These are phyloP conservation scores for Cydia fagiglandana DNA, from an alignment of 1,140 invertebrate species.

Conservation along the genomic window DNA sequence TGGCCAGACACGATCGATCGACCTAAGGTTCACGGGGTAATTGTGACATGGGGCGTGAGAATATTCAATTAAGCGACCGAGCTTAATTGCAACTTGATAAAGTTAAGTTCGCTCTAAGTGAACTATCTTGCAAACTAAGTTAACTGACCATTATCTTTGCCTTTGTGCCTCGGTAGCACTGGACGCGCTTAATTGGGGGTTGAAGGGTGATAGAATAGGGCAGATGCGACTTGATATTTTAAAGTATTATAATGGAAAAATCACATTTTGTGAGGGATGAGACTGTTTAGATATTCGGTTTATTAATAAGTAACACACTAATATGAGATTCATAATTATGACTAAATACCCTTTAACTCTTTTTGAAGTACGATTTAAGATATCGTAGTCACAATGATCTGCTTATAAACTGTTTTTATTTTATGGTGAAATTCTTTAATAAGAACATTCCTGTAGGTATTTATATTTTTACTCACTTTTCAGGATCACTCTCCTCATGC, in stretches of 20 bases:
- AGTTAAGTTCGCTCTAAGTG: conserved; percentile 74
- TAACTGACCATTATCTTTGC: conserved; percentile 77
- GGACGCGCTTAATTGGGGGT: conserved; percentile 68
- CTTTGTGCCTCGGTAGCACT: conserved; percentile 70
- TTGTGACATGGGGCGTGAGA: conserved; percentile 73
- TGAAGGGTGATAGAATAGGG: conserved; percentile 37
- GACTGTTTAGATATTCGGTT: not conserved
- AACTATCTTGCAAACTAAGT: conserved; percentile 77
- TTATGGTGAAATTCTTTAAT: too few species aligned
- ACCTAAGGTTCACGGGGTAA: conserved; percentile 67
- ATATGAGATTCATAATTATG: too few species aligned
- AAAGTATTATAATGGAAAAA: not conserved
- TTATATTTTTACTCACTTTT: too few species aligned
- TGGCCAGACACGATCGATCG: conserved; percentile 53
- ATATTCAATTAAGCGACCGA: conserved; percentile 72
- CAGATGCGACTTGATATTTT: conserved; percentile 43
- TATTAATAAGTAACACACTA: not conserved
- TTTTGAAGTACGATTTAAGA: too few species aligned
- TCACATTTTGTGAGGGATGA: not conserved
- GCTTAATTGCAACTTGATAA: conserved; percentile 78
- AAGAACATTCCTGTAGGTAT: too few species aligned
- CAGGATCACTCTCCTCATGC: too few species aligned
- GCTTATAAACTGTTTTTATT: too few species aligned
- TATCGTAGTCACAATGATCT: too few species aligned
- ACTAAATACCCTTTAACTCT: too few species aligned